phyloP scores from a whole-genome alignment of 2,888 invertebrate species.

The Hecatera dysodea region DNA sequence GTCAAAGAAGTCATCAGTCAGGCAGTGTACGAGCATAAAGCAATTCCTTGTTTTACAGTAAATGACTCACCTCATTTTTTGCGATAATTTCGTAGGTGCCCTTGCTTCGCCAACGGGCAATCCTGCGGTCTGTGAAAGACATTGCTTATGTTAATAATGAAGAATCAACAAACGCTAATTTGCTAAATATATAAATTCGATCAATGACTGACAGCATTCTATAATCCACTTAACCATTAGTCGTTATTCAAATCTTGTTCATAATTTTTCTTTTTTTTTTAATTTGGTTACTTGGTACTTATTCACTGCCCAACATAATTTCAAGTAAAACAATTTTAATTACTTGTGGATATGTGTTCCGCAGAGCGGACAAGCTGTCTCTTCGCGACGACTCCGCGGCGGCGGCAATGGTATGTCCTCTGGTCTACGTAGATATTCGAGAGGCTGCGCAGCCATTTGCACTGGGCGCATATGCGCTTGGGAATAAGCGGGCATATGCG shows the following conservation, averaged over 20 bases:
- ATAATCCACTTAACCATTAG: not conserved
- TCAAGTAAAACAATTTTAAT: not conserved
- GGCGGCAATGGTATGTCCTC: not conserved
- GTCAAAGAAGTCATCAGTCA: not conserved
- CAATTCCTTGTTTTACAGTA: not conserved
- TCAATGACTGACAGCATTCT: not conserved
- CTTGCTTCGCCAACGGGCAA: not conserved
- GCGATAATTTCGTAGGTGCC: not conserved
- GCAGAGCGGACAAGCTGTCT: not conserved
- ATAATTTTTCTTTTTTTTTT: too few relatives aligned
- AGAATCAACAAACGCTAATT: too few relatives aligned
- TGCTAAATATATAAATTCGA: not conserved
- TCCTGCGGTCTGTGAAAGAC: not conserved
- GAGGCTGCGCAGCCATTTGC: not conserved
- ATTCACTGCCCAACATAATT: too few relatives aligned
- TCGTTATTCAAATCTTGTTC: too few relatives aligned
- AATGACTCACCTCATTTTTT: not conserved
- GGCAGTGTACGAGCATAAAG: not conserved
- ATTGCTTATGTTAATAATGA: not conserved
- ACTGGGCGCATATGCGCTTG: not conserved
- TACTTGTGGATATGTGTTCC: not conserved
- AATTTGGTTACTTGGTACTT: too few relatives aligned
- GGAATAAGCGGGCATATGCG: too few relatives aligned
- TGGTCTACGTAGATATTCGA: not conserved
- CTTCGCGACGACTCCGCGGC: not conserved